These are phyloP conservation scores for Volucella zonaria DNA, from an alignment of 2,888 invertebrate genomes.

Conservation along the genomic window DNA sequence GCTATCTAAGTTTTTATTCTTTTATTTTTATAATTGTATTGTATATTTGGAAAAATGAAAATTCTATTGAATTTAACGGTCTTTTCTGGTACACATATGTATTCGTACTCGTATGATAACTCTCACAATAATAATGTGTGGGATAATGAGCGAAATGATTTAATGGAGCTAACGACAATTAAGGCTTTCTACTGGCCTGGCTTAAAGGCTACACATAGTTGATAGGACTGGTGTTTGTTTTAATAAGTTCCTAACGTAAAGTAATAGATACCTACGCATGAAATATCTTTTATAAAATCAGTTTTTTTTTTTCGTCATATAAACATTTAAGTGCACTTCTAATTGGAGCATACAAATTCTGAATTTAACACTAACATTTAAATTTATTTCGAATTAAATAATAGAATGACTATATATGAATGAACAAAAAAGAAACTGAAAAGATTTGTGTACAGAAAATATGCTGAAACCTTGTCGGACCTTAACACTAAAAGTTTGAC, in stretches of 20 bases:
- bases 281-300: background rate
- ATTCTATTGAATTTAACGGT: background rate
- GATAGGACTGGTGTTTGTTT: too few species aligned
- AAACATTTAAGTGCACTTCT: conserved; percentile 46
- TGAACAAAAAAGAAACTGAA: too few species aligned
- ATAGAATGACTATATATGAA: too few species aligned
- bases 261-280: background rate
- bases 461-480: too few species aligned
- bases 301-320: conserved; percentile 2
- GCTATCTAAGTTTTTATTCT: conserved; percentile 32
- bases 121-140: too few species aligned
- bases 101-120: too few species aligned
- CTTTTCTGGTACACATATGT: too few species aligned
- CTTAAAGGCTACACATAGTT: too few species aligned
- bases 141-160: too few species aligned
- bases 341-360: conserved; percentile 6
- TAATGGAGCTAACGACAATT: too few species aligned
- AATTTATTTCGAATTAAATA: background rate
- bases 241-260: background rate
- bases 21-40: background rate
- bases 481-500: too few species aligned
- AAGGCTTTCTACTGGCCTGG: background rate
- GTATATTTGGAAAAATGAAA: conserved; percentile 12
- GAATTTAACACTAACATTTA: background rate
- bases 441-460: too few species aligned